Conservation (phyloP, 2,113 vertebrate genomes). For the Cyanoderma ruficeps region DNA sequence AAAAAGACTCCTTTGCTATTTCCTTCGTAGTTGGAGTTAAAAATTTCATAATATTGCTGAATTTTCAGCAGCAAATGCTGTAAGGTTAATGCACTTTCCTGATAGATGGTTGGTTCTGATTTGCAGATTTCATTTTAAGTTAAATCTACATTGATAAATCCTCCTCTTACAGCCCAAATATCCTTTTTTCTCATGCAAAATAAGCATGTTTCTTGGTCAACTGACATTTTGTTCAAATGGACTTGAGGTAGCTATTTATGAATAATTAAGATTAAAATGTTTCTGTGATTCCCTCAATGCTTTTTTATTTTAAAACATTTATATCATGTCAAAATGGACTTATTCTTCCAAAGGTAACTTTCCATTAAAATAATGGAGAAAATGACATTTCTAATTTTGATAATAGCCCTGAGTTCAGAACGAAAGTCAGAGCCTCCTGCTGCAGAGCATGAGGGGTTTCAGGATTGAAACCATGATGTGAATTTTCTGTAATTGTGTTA, state of each 20-base stretch:
- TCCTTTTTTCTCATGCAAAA: slow-evolving; percentile 64
- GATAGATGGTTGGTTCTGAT: slow-evolving; percentile 59
- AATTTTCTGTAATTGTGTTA: background rate
- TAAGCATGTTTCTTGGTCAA: slow-evolving; percentile 82
- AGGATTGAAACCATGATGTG: background rate
- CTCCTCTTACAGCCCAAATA: slow-evolving; percentile 39
- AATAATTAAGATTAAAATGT: slow-evolving; percentile 89
- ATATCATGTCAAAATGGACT: slow-evolving; percentile 80
- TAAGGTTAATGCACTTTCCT: slow-evolving; percentile 50
- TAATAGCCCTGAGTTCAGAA: slow-evolving; percentile 25
- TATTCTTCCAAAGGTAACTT: slow-evolving; percentile 78
- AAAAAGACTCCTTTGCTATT: background rate
- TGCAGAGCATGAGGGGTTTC: background rate
- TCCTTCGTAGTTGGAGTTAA: slow-evolving; percentile 60
- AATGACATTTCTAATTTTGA: slow-evolving; percentile 64
- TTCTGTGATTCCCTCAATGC: slow-evolving; percentile 79
- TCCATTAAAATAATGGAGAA: slow-evolving; percentile 82
- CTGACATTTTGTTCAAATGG: slow-evolving; percentile 78
- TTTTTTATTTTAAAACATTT: slow-evolving; percentile 86
- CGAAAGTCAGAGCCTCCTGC: background rate
- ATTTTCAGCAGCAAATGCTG: slow-evolving; percentile 46
- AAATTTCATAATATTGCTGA: slow-evolving; percentile 51
- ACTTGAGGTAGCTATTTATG: slow-evolving; percentile 79
- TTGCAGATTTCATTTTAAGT: slow-evolving; percentile 70
- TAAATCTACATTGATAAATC: slow-evolving; percentile 70